Percentiles rank a stretch among this genome's conserved stretches.
Conservation (phyloP, 2,113 vertebrate species). For the Leptobrachium ailaonicum region DNA sequence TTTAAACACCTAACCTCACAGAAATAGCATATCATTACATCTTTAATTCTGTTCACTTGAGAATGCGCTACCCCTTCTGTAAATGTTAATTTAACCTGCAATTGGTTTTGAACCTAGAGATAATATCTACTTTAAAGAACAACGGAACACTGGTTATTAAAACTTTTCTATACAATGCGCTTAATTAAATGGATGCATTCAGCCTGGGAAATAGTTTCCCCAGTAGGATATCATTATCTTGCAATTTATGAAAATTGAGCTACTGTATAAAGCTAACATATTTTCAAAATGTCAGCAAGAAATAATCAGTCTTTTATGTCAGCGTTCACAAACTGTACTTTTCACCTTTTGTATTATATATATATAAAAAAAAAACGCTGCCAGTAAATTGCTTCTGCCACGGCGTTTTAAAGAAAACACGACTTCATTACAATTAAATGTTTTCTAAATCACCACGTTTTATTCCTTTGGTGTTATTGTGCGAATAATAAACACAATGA, state of each 20-base stretch:
- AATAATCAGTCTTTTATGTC: slow-evolving; percentile 34
- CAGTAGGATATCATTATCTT: slow-evolving; percentile 29
- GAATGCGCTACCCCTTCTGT: neutral
- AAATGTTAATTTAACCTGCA: neutral
- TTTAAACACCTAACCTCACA: neutral
- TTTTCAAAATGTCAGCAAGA: slow-evolving; percentile 39
- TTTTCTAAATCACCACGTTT: neutral
- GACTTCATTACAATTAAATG: neutral
- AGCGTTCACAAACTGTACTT: slow-evolving; percentile 16
- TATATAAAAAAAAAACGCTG: neutral
- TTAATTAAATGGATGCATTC: slow-evolving; percentile 28
- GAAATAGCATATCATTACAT: neutral
- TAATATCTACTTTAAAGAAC: neutral
- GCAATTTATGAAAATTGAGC: slow-evolving; percentile 30
- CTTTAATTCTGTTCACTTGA: neutral
- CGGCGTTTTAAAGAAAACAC: neutral
- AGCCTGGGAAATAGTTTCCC: slow-evolving; percentile 7
- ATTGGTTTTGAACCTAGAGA: neutral
- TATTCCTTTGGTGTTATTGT: neutral
- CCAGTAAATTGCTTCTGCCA: slow-evolving; percentile 12
- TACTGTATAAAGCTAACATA: slow-evolving; percentile 6
- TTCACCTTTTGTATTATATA: neutral
- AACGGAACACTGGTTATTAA: neutral
- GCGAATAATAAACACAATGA: neutral
- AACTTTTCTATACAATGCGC: slow-evolving; percentile 17